Base-by-base conservation (phyloP, 2,113 vertebrate genomes). In the Nerophis ophidion region DNA sequence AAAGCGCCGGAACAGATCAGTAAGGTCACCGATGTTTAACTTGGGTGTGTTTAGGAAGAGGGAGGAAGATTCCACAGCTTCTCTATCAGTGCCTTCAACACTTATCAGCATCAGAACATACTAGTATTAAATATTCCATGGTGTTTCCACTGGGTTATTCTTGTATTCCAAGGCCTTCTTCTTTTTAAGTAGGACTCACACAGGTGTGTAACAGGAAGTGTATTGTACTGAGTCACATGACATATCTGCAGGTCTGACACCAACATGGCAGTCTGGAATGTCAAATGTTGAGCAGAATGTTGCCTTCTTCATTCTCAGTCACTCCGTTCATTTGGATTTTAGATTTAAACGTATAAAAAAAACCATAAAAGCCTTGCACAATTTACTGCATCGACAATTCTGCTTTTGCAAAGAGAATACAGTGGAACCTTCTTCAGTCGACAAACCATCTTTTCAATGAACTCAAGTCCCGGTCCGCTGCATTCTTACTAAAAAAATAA, bases 1-100 rank as follows among this genome's bases (percentile, higher is more conserved):
- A 64, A 0, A 7, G 44, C 0, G 13, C 7, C 48, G 42, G 13
- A 59, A 8, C 33, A 55, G 35, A 17, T 44, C 9, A 47, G 16
- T 35, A 65, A 5, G 1, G 8, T 70, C 46, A 71, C 79, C 16
- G 83, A 80, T 59, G 80, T 84, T 14, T 86, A 42, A 81, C 62
- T n/a, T 48, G 42, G 13, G 16, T 12, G 10, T 10, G 35, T 56
- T 38, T 6, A 5, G 38, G 34, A 15, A 48, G 13, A 10, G 35
- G 9, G 10, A 40, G 51, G 14, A 46, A 14, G 45, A 46, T 47
- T 14, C 15, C 46, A 7, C 1, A 5, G 15, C n/a, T n/a, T n/a
- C n/a, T 15, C 46, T 6, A 5, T 7, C 46, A 47, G 47, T 15
- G 47, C 47, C n/a, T 6, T 48, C 47, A 5, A 40, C 54, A 42